Base-by-base conservation (phyloP, 2,888 invertebrate species). In the Phanerotoma sp. region DNA sequence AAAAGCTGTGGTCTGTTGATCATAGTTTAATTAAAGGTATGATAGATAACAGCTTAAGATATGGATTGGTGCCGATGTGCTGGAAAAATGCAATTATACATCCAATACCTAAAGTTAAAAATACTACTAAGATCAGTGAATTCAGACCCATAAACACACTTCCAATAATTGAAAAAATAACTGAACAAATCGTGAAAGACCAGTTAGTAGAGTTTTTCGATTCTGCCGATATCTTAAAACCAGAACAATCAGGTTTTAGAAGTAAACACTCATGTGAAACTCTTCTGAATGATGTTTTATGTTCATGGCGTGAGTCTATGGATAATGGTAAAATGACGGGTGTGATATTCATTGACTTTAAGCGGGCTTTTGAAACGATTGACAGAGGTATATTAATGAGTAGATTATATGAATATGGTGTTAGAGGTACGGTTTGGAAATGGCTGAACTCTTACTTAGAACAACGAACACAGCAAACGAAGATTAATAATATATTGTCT, bases 201-300 rank as follows among this genome's bases (percentile, higher is more conserved):
- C 25, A 25, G 11, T 20, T 21, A 38, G 47, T 4, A 45, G 38
- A 52, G 37, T 52, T 48, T 21, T 5, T 44, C 3, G 38, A 22
- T 5, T 22, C 18, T 22, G 41, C 57, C 28, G 50, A 16, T 53
- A 53, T 37, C 9, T 25, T 1, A 25, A 25, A 25, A 25, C 25
- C 1, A 25, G 25, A 25, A 25, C 25, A 25, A 9, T 59, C 59
- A 9, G 54, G 60, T 22, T 60, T 57, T 22, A 21, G 48, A 13
- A 41, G 28, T 25, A 25, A 18, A 3, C 51, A 42, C 16, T 57
- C 57, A 25, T 60, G 60, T 46, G 60, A 57, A 45, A 60, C 51
- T 4, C 46, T 54, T 20, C 38, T 60, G 13, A 51, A 52, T 11
- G 30, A 44, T 18, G 40, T 48, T 5, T 16, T 57, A 5, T 47